Evolutionary conservation across 1,140 invertebrate genomes (phyloP).

Genomic region (Drosophila miranda): DNA sequence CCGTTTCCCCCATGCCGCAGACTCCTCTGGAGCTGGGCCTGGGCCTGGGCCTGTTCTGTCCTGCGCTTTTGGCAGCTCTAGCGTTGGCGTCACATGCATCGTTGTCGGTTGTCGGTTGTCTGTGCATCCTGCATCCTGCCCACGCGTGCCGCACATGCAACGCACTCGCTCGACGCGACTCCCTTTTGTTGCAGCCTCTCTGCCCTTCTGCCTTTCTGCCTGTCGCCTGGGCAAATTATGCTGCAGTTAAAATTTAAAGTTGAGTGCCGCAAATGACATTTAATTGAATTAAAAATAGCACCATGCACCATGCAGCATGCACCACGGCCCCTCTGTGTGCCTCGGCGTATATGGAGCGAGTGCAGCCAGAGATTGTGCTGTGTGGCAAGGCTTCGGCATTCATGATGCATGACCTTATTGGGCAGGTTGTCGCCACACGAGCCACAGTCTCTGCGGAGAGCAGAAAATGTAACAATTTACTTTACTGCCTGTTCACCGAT

Average conservation of each 20-base stretch:
- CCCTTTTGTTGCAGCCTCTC: conserved; percentile 33
- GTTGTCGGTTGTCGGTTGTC: conserved; percentile 37
- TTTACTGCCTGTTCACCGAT: not conserved
- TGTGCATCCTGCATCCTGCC: conserved; percentile 52
- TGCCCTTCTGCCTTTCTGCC: not conserved
- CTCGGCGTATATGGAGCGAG: conserved; percentile 28
- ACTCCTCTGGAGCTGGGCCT: not conserved
- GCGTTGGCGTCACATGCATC: conserved; percentile 53
- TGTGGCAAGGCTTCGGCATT: conserved; percentile 20
- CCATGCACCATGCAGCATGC: conserved; percentile 11
- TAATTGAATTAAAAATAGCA: conserved; percentile 63
- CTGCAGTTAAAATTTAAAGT: conserved; percentile 64
- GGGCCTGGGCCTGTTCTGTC: not conserved
- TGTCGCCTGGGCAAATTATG: conserved; percentile 46
- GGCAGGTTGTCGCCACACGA: conserved; percentile 20
- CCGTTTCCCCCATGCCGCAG: not conserved
- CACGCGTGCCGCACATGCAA: conserved; percentile 57
- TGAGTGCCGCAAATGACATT: conserved; percentile 63
- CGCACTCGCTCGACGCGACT: conserved; percentile 17
- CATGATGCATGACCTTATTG: conserved; percentile 36
- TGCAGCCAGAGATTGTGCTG: conserved; percentile 24
- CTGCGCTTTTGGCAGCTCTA: conserved; percentile 49
- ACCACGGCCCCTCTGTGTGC: conserved; percentile 8
- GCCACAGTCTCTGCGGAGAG: conserved; percentile 16
- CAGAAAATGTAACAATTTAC: conserved; percentile 38